These are phyloP conservation scores for Austrolebias charrua DNA, from an alignment of 2,797 vertebrate species.

Conservation along the genomic window DNA sequence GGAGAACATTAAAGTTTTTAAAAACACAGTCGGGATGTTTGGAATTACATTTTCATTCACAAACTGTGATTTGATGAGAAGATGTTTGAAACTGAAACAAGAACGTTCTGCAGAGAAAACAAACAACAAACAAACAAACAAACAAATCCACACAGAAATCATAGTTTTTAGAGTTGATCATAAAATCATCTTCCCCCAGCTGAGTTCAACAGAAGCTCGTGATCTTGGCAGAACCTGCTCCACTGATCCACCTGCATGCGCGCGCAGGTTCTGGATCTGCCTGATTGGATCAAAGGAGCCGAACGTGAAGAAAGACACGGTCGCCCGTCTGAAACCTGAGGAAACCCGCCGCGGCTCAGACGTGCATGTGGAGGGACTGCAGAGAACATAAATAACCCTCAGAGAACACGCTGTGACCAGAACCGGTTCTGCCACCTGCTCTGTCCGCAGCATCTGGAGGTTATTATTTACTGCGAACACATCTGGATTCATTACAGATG, in stretches of 20 bases:
- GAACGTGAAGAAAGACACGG: slow-evolving; percentile 37
- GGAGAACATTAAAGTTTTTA: too few species aligned
- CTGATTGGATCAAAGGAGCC: slow-evolving; percentile 31
- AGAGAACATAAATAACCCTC: slow-evolving; percentile 74
- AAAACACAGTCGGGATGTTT: too few species aligned
- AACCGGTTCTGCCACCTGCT: slow-evolving; percentile 13
- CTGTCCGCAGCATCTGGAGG: slow-evolving; percentile 11
- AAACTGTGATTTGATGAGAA: too few species aligned
- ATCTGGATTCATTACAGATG: slow-evolving; percentile 71
- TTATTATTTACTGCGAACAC: slow-evolving; percentile 47
- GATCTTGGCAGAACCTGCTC: slow-evolving; percentile 19
- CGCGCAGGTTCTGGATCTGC: too few species aligned
- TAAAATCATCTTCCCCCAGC: not conserved
- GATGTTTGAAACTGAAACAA: too few species aligned
- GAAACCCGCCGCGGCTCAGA: slow-evolving; percentile 22
- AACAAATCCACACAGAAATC: too few species aligned
- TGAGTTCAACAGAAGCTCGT: too few species aligned
- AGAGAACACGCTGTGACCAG: slow-evolving; percentile 46
- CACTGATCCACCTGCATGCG: slow-evolving; percentile 27
- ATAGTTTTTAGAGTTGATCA: not conserved
- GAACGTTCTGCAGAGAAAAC: too few species aligned
- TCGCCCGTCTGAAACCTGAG: not conserved
- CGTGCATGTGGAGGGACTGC: slow-evolving; percentile 51
- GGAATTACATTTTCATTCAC: too few species aligned
- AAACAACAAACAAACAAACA: too few species aligned